These are phyloP conservation scores for Crotalus tigris DNA, from an alignment of 2,113 vertebrate genomes.

Conservation along the genomic window DNA sequence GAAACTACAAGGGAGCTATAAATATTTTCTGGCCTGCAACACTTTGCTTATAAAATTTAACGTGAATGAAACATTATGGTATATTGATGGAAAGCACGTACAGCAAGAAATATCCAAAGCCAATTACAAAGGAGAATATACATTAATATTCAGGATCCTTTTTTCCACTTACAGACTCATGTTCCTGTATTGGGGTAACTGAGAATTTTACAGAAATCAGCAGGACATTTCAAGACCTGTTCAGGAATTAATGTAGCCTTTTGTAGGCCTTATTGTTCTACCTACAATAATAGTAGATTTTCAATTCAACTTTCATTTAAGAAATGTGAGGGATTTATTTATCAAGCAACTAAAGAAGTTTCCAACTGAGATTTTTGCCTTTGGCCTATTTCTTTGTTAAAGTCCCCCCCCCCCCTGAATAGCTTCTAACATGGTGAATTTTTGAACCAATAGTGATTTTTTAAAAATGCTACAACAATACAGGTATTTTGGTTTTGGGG, in stretches of 20 bases:
- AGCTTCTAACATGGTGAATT: neutral
- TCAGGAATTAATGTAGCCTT: conserved; percentile 6
- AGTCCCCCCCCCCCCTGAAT: accelerated
- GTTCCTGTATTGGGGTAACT: neutral
- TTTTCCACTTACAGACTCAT: neutral
- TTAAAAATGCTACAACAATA: neutral
- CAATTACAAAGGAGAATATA: conserved; percentile 23
- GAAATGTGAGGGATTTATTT: neutral
- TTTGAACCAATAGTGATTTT: neutral
- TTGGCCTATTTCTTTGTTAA: neutral
- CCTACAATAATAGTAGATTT: neutral
- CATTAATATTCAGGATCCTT: neutral
- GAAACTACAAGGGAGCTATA: neutral
- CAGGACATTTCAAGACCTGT: neutral
- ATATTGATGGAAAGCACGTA: conserved; percentile 24
- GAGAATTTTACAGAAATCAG: neutral
- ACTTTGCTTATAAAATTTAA: neutral
- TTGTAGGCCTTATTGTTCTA: neutral
- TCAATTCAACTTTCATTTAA: neutral
- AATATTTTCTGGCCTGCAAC: conserved; percentile 2
- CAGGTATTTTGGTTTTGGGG: neutral
- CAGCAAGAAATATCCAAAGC: neutral
- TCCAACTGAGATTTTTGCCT: neutral
- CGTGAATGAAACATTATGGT: neutral
- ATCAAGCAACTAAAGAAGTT: neutral